Conservation (phyloP, 2,113 vertebrate genomes). For the Platichthys flesus region DNA sequence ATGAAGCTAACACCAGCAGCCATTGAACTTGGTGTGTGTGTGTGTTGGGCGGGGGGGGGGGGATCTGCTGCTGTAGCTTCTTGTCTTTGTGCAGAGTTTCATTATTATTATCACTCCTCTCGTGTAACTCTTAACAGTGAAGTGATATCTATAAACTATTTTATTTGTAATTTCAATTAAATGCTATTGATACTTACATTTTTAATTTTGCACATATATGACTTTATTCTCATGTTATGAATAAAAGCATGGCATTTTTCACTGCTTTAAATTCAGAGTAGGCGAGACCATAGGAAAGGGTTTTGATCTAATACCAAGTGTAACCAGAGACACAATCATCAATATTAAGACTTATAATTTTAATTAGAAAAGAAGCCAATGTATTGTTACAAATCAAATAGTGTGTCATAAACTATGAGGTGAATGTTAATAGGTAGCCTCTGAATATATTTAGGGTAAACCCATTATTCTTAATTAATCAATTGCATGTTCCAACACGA, state of each 20-base stretch:
- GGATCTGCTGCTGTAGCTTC: not conserved
- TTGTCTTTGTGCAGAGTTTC: too few relatives aligned
- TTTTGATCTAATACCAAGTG: not conserved
- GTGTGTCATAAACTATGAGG: not conserved
- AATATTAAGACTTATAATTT: too few relatives aligned
- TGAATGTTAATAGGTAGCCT: not conserved
- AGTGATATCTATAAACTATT: too few relatives aligned
- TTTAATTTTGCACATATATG: not conserved
- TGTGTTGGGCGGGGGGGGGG: too few relatives aligned
- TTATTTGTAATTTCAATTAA: too few relatives aligned
- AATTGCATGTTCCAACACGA: not conserved
- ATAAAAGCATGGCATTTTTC: not conserved
- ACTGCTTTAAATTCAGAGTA: not conserved
- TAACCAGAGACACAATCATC: not conserved
- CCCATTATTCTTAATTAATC: not conserved
- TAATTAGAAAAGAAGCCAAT: not conserved
- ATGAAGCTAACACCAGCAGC: not conserved
- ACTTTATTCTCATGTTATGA: not conserved
- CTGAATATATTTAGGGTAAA: not conserved
- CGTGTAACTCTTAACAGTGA: too few relatives aligned
- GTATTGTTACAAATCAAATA: not conserved
- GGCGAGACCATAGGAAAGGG: not conserved
- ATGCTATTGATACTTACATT: not conserved
- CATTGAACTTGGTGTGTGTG: not conserved
- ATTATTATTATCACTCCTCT: too few relatives aligned